A percentile compares a stretch with the other conserved stretches of the same genome.
Evolutionary conservation across 1,140 invertebrate genomes (phyloP).

Genomic region (Phthorimaea operculella): DNA sequence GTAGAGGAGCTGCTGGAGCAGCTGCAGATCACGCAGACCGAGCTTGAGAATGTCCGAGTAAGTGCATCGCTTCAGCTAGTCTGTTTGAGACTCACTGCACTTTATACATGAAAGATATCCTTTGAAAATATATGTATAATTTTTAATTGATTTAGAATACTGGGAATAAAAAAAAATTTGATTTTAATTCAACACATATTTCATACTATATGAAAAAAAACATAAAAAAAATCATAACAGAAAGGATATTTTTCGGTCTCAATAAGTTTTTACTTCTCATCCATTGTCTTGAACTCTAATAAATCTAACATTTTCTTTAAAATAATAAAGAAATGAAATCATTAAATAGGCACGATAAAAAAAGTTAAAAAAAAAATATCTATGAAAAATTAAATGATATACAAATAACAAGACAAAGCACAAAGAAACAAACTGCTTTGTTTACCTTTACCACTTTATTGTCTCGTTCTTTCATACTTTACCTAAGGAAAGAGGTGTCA

Average conservation of each 20-base stretch:
- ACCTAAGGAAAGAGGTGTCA: neutral
- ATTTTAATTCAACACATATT: too few relatives aligned
- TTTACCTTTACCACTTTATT: neutral
- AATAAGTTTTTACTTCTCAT: neutral
- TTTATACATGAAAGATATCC: neutral
- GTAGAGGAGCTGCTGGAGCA: constrained; percentile 82
- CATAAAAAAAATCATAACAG: neutral
- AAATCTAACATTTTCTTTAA: neutral
- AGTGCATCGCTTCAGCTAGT: constrained; percentile 31
- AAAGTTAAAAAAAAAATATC: too few relatives aligned
- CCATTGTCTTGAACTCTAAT: neutral
- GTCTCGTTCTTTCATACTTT: neutral
- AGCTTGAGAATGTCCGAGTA: constrained; percentile 87
- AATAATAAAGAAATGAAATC: too few relatives aligned
- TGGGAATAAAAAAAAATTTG: too few relatives aligned
- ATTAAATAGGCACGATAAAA: too few relatives aligned
- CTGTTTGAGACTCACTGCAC: neutral
- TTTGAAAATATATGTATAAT: neutral
- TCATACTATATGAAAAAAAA: too few relatives aligned
- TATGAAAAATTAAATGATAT: too few relatives aligned
- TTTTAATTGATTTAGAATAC: neutral
- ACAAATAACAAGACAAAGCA: too few relatives aligned
- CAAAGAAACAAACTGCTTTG: too few relatives aligned
- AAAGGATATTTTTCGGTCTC: neutral
- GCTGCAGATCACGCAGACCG: constrained; percentile 81